phyloP scores from a whole-genome alignment of 2,797 vertebrate species.

The Acestrorhynchus altus region DNA sequence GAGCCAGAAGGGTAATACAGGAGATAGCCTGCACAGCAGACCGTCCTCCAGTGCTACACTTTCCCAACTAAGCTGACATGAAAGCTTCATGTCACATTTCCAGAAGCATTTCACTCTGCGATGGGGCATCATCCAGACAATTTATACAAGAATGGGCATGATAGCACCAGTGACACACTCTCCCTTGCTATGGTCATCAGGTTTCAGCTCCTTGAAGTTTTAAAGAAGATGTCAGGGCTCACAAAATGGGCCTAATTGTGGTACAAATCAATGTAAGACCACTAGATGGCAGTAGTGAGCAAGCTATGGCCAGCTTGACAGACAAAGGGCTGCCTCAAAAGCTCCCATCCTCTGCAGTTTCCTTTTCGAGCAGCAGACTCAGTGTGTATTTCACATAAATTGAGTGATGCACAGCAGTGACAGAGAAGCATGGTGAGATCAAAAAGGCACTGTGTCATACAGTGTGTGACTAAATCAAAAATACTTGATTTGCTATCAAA shows the following conservation, averaged over 20 bases:
- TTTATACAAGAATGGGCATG: not conserved
- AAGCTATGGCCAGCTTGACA: constrained; percentile 19
- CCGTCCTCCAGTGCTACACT: not conserved
- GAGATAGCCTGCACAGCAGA: not conserved
- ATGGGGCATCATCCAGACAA: not conserved
- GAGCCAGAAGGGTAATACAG: not conserved
- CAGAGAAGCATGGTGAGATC: not conserved
- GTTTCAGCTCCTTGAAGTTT: not conserved
- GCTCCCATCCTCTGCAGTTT: not conserved
- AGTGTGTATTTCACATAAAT: not conserved
- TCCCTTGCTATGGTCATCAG: not conserved
- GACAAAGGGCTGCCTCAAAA: not conserved
- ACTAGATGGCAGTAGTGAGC: constrained; percentile 50
- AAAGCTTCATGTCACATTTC: not conserved
- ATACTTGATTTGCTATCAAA: too few species aligned
- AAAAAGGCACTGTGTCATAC: too few species aligned
- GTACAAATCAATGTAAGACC: too few species aligned
- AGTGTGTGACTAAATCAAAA: too few species aligned
- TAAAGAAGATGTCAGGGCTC: constrained; percentile 3
- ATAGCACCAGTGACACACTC: not conserved
- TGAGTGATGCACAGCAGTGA: constrained; percentile 9
- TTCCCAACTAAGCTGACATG: not conserved
- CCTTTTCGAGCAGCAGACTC: not conserved
- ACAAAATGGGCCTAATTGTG: not conserved
- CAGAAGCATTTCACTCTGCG: not conserved